Percentiles rank a stretch among this genome's conserved stretches.
phyloP scores from a whole-genome alignment of 1,140 invertebrate genomes.

The Cheumatopsyche charites region DNA sequence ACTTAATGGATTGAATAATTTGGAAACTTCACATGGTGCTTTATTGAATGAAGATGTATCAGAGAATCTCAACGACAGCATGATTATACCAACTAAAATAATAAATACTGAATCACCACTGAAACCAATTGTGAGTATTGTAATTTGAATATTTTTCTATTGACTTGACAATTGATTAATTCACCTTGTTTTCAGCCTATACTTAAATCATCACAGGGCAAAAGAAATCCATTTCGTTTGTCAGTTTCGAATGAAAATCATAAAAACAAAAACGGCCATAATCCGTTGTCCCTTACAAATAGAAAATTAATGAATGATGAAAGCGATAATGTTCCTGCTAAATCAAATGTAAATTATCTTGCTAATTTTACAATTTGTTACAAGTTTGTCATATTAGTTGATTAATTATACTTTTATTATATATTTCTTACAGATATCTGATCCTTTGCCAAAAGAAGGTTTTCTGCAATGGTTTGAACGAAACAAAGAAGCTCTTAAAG shows the following conservation, averaged over 20 bases:
- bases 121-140: slow-evolving; percentile 56
- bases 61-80: slow-evolving; percentile 50
- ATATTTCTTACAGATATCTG: slow-evolving; percentile 30
- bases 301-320: slow-evolving; percentile 55
- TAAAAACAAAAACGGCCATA: slow-evolving; percentile 50
- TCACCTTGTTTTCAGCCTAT: slow-evolving; percentile 54
- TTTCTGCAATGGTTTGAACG: slow-evolving; percentile 66
- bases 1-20: slow-evolving; percentile 35
- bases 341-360: background rate
- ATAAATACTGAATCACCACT: slow-evolving; percentile 52
- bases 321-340: background rate
- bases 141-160: slow-evolving; percentile 21
- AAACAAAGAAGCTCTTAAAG: slow-evolving; percentile 62
- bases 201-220: slow-evolving; percentile 53
- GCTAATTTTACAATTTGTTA: too few species aligned
- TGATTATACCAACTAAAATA: slow-evolving; percentile 58
- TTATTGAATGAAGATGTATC: slow-evolving; percentile 34
- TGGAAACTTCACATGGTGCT: slow-evolving; percentile 16
- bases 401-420: slow-evolving; percentile 3
- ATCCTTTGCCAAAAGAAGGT: slow-evolving; percentile 51
- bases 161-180: background rate
- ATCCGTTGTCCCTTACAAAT: slow-evolving; percentile 56
- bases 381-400: background rate
- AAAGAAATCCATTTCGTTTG: slow-evolving; percentile 58
- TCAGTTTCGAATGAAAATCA: slow-evolving; percentile 49